Conservation (phyloP, 2,113 vertebrate genomes). For the Hydrolagus affinis region DNA sequence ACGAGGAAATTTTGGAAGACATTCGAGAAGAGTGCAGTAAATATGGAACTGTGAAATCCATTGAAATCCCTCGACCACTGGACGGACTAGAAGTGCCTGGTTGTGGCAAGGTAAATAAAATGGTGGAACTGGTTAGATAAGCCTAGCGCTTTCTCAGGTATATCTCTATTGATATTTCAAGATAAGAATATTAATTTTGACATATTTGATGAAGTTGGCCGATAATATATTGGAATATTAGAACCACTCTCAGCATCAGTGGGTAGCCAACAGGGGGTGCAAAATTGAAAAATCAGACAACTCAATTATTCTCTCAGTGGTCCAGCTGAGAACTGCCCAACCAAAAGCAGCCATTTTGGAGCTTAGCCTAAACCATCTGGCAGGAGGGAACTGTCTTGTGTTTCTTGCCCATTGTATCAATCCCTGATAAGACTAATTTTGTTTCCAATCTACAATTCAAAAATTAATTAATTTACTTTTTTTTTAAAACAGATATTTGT, state of each 20-base stretch:
- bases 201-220: background rate
- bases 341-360: background rate
- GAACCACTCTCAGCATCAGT: too few relatives aligned
- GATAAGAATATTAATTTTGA: background rate
- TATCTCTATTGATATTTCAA: background rate
- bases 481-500: conserved; percentile 55
- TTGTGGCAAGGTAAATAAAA: conserved; percentile 55
- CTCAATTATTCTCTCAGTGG: background rate
- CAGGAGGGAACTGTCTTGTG: background rate
- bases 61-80: conserved; percentile 59
- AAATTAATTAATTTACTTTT: background rate
- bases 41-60: conserved; percentile 58
- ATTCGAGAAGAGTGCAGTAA: conserved; percentile 65
- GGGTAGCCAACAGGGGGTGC: background rate
- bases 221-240: background rate
- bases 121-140: background rate
- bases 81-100: conserved; percentile 59
- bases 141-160: background rate
- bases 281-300: background rate
- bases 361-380: too few relatives aligned
- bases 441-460: background rate
- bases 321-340: background rate
- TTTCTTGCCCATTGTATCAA: background rate
- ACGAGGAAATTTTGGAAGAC: conserved; percentile 65
- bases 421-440: background rate